phyloP scores from a whole-genome alignment of 2,113 vertebrate genomes.

The Neolamprologus modestus region DNA sequence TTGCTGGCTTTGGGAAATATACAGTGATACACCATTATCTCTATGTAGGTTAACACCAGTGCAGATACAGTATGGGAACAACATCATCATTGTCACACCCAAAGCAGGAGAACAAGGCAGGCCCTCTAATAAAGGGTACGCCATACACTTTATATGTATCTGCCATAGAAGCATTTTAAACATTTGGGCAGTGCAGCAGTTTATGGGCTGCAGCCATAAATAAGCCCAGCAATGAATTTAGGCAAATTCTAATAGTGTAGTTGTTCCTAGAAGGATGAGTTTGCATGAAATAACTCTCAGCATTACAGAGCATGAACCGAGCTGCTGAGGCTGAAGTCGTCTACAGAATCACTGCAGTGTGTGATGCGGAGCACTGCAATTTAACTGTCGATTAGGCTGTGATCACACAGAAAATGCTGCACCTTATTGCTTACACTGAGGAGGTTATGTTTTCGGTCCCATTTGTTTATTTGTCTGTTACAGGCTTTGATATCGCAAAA shows the following conservation, averaged over 20 bases:
- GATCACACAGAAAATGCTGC: conserved; percentile 9
- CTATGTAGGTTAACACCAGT: neutral
- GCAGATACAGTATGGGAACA: neutral
- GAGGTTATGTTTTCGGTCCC: neutral
- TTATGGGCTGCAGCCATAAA: conserved; percentile 5
- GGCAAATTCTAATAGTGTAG: conserved; percentile 20
- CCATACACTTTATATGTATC: neutral
- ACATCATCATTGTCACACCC: neutral
- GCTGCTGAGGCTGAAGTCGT: conserved; percentile 41
- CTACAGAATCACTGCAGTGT: conserved; percentile 43
- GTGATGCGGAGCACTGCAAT: conserved; percentile 32
- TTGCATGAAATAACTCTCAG: conserved; percentile 29
- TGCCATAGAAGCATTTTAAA: conserved; percentile 17
- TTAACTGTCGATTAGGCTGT: conserved; percentile 53
- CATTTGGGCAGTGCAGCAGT: neutral
- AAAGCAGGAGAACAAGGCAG: neutral
- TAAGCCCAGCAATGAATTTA: conserved; percentile 8
- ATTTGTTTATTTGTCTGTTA: conserved; percentile 13
- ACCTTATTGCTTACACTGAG: neutral
- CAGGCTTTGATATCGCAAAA: neutral
- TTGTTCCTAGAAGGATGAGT: conserved; percentile 25
- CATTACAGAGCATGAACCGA: conserved; percentile 36
- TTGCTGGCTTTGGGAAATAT: conserved; percentile 3
- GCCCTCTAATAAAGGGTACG: neutral
- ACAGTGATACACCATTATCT: neutral